Conservation (phyloP, 2,888 invertebrate genomes). For the Sinohyriopsis cumingii region DNA sequence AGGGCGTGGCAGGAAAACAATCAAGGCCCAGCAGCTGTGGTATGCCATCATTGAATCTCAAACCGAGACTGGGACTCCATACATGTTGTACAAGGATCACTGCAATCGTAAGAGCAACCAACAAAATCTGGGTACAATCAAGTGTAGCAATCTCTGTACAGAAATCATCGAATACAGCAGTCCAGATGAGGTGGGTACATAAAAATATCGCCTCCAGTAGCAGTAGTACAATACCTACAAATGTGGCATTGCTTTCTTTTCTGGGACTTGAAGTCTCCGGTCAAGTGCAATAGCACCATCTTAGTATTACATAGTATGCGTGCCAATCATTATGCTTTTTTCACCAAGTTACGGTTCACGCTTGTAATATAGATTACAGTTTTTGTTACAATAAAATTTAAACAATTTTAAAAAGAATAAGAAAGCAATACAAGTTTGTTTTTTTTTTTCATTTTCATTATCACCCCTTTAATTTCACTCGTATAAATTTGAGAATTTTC, state of each 20-base stretch:
- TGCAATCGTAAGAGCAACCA: slow-evolving; percentile 98
- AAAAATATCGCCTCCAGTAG: not conserved
- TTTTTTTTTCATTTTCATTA: no score
- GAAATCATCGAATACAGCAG: slow-evolving; percentile 97
- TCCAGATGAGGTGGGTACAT: slow-evolving; percentile 81
- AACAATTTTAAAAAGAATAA: no score
- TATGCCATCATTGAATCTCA: slow-evolving; percentile 93
- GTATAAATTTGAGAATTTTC: no score
- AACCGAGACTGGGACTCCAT: slow-evolving; percentile 98
- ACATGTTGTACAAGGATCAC: slow-evolving; percentile 87
- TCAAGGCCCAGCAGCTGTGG: slow-evolving; percentile 91
- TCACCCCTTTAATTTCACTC: no score
- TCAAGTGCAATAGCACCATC: not conserved
- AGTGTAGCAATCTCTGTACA: slow-evolving; percentile 97
- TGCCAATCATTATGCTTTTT: no score
- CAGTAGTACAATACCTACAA: not conserved
- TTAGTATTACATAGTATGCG: not conserved
- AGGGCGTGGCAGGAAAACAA: slow-evolving; percentile 70
- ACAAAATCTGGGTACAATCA: slow-evolving; percentile 97
- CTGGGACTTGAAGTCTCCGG: not conserved
- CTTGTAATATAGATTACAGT: no score
- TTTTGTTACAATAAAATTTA: no score
- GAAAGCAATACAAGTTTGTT: no score
- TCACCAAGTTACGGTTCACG: no score
- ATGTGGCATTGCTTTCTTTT: not conserved